Evolutionary conservation across 2,888 invertebrate genomes (phyloP).

Genomic region (Xylocampa areola): DNA sequence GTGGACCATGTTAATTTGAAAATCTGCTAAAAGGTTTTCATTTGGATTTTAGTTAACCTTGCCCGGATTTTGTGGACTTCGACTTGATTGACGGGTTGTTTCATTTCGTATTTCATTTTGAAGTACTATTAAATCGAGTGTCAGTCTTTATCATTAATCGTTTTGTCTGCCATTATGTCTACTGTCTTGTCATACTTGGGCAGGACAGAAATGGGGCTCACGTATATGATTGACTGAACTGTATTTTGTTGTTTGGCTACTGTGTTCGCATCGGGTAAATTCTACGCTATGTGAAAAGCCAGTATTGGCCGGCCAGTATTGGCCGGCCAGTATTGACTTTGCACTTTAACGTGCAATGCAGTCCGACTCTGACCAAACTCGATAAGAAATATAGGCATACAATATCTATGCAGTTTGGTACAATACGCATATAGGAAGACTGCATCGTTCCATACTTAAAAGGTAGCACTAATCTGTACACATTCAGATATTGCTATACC

Average conservation of each 20-base stretch:
- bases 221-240: constrained; percentile 9
- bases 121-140: constrained; percentile 30
- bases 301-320: not conserved
- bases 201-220: constrained; percentile 1
- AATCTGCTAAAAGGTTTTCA: constrained; percentile 35
- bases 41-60: constrained; percentile 6
- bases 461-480: too few relatives aligned
- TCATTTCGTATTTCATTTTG: constrained; percentile 38
- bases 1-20: constrained; percentile 29
- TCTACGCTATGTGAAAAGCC: not conserved
- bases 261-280: constrained; percentile 3
- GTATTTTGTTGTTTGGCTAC: constrained; percentile 3
- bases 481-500: too few relatives aligned
- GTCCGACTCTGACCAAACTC: constrained; percentile 7
- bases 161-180: constrained; percentile 7
- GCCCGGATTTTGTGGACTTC: constrained; percentile 5
- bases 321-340: constrained; percentile 12
- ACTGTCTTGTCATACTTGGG: not conserved
- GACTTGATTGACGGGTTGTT: constrained; percentile 36
- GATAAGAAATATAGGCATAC: constrained; percentile 4
- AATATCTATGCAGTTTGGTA: not conserved
- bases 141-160: constrained; percentile 26
- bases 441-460: too few relatives aligned
- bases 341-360: constrained; percentile 1
- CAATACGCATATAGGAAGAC: too few relatives aligned